Evolutionary conservation across 1,140 invertebrate genomes (phyloP).

Genomic region (Drosophila willistoni): DNA sequence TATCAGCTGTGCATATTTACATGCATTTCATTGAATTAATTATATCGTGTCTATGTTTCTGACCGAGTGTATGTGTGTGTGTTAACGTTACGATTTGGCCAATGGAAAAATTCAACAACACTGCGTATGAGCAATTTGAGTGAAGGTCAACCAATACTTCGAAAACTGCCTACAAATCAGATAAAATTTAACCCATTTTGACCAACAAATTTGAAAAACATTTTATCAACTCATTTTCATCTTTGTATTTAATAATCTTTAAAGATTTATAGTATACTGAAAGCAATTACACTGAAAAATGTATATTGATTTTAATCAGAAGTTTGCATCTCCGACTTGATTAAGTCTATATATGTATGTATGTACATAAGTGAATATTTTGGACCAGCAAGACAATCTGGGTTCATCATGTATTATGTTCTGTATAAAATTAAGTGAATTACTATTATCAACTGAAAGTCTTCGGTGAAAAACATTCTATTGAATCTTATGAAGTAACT

Average conservation of each 20-base stretch:
- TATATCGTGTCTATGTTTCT: not conserved
- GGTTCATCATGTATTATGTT: too few relatives aligned
- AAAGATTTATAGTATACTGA: too few relatives aligned
- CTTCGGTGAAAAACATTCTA: too few relatives aligned
- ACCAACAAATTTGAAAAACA: constrained; percentile 22
- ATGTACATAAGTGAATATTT: too few relatives aligned
- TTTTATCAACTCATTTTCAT: not conserved
- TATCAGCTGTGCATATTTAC: constrained; percentile 75
- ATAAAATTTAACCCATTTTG: constrained; percentile 9
- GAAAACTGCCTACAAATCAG: constrained; percentile 16
- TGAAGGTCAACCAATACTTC: constrained; percentile 49
- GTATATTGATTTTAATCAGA: too few relatives aligned
- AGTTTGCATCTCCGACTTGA: too few relatives aligned
- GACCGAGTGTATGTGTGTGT: constrained; percentile 7
- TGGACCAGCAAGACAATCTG: too few relatives aligned
- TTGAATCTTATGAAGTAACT: too few relatives aligned
- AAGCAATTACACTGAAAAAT: too few relatives aligned
- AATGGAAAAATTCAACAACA: constrained; percentile 45
- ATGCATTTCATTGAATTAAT: constrained; percentile 26
- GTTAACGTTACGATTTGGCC: not conserved
- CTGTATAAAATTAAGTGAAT: too few relatives aligned
- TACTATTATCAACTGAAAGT: too few relatives aligned
- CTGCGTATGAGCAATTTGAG: constrained; percentile 64
- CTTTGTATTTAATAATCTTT: not conserved
- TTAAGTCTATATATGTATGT: too few relatives aligned